Percentiles rank a stretch among this genome's conserved stretches.
Evolutionary conservation across 2,797 vertebrate species (phyloP).

Genomic region (Notamacropus eugenii): DNA sequence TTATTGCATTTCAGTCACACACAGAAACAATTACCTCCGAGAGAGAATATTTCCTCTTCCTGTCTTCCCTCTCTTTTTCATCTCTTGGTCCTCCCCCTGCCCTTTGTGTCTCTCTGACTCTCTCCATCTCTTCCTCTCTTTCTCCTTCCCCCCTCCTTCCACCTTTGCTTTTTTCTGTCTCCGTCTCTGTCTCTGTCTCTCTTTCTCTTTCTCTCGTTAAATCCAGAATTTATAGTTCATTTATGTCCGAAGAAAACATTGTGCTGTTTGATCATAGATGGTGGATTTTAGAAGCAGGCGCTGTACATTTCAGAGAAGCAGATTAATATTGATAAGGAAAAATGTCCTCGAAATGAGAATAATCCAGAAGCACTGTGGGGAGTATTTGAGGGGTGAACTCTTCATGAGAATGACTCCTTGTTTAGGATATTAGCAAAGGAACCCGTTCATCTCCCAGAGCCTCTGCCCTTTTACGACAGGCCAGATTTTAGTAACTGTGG

Average conservation of each 20-base stretch:
- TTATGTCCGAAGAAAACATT: too few relatives aligned
- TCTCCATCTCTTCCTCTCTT: background rate
- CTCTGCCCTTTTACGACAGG: background rate
- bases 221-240: too few relatives aligned
- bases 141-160: background rate
- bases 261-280: background rate
- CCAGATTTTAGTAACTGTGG: constrained; percentile 28
- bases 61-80: background rate
- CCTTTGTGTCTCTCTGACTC: background rate
- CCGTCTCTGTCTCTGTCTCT: background rate
- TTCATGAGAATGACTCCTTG: background rate
- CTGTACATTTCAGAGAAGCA: background rate
- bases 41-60: constrained; percentile 45
- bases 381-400: background rate
- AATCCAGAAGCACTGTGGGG: background rate
- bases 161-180: background rate
- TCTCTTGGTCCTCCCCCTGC: background rate
- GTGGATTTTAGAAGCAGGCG: background rate
- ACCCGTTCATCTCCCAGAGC: background rate
- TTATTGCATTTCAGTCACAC: background rate
- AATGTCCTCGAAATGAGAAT: background rate
- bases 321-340: background rate
- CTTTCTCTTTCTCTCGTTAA: too few relatives aligned
- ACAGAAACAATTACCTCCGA: constrained; percentile 10
- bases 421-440: background rate